Conservation (phyloP, 1,140 invertebrate genomes). For the Diabrotica undecimpunctata region DNA sequence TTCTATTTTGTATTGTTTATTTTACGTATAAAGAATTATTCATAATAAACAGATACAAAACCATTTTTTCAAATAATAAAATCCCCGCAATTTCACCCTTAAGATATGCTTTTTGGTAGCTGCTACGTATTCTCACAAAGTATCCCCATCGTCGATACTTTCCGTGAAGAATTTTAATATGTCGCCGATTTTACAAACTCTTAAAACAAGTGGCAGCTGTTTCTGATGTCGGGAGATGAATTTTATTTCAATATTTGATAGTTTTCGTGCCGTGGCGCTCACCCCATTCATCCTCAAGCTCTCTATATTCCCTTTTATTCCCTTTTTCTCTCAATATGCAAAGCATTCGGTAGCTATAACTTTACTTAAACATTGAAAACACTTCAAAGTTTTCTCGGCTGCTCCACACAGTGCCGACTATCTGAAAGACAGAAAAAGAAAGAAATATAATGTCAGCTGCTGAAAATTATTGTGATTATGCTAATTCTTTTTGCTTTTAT, state of each 20-base stretch:
- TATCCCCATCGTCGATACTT: conserved; percentile 35
- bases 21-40: too few relatives aligned
- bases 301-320: conserved; percentile 25
- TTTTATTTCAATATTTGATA: conserved; percentile 51
- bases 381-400: conserved; percentile 40
- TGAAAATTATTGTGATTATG: conserved; percentile 48
- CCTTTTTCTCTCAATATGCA: conserved; percentile 39
- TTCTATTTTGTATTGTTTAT: too few relatives aligned
- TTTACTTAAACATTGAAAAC: conserved; percentile 43
- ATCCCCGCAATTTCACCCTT: too few relatives aligned
- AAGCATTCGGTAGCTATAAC: conserved; percentile 41
- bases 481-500: conserved; percentile 43
- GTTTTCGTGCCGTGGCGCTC: conserved; percentile 41
- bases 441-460: conserved; percentile 44
- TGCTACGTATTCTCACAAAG: conserved; percentile 13
- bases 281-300: conserved; percentile 28
- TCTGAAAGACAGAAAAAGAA: conserved; percentile 35
- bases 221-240: conserved; percentile 48
- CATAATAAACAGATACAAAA: too few relatives aligned
- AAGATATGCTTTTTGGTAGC: not conserved
- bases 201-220: conserved; percentile 48
- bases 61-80: too few relatives aligned
- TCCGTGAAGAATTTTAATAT: conserved; percentile 44
- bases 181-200: conserved; percentile 45
- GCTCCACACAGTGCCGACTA: conserved; percentile 13